A percentile compares a stretch with the other conserved stretches of the same genome.
These are phyloP conservation scores for Alligator mississippiensis DNA, from an alignment of 2,113 vertebrate species.

Conservation along the genomic window DNA sequence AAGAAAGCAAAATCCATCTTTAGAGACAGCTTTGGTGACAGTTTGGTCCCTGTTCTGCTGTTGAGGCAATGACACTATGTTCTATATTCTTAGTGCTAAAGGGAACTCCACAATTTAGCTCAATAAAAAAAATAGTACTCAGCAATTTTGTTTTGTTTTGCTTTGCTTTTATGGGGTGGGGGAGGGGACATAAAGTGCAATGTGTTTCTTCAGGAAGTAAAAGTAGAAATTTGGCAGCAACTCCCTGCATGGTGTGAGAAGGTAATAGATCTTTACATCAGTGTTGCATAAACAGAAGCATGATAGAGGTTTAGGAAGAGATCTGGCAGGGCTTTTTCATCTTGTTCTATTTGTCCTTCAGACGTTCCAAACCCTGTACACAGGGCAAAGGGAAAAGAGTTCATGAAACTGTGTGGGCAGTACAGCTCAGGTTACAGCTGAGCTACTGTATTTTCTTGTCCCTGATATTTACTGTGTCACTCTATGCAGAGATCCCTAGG, in stretches of 20 bases:
- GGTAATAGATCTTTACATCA: background rate
- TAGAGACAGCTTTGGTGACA: background rate
- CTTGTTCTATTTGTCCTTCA: background rate
- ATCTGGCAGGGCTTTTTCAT: background rate
- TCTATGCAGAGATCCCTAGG: constrained; percentile 23
- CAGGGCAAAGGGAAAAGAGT: constrained; percentile 10
- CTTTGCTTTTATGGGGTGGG: background rate
- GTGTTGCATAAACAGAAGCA: background rate
- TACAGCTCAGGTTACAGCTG: constrained; percentile 11
- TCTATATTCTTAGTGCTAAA: background rate
- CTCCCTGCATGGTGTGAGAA: accelerated
- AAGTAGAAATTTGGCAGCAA: background rate
- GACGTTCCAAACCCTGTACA: background rate
- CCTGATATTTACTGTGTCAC: background rate
- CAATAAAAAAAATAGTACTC: background rate
- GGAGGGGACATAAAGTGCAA: background rate
- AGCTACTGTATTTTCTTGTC: constrained; percentile 33
- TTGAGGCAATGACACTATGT: background rate
- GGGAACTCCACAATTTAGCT: background rate
- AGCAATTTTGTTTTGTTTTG: background rate
- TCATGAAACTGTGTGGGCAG: background rate
- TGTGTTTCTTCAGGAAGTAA: background rate
- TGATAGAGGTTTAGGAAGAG: background rate
- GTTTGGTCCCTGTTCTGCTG: background rate
- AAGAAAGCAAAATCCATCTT: background rate